Evolutionary conservation across 2,113 vertebrate genomes (phyloP), one percentile per base, ranked within the genome.

Genomic region (Chauna torquata): DNA sequence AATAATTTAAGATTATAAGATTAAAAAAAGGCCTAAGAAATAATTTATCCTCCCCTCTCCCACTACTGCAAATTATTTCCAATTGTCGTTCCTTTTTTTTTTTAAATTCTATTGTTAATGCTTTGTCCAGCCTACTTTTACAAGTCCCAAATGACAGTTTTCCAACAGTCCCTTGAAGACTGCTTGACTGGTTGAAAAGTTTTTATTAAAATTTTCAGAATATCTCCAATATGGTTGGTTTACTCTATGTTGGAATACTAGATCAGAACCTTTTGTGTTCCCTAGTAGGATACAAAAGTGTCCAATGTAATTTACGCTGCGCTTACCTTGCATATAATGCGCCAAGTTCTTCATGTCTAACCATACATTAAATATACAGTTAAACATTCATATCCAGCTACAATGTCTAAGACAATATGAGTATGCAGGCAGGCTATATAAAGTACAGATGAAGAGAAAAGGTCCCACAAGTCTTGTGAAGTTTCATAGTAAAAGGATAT

Each of bases 261-360:
- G 54, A 91, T 68, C 69, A 75, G 90, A 97, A 96, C 45, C 65
- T 89, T 95, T 90, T 88, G 70, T 47, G 83, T 82, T 91, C 91
- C 96, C 83, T 82, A 94, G 79, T 34, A 88, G 68, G 71, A 96
- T 89, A 95, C 90, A 91, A 96, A 97, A 97, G 42, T 47, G 77
- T 93, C 94, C 94, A 92, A 96, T 82, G 93, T 71, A 71, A 97
- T 96, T 97, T 96, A 95, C 93, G 80, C 89, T 92, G 88, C 88
- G 92, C 91, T 89, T 97, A 95, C 75, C 92, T 97, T 79, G 59
- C 86, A 78, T 83, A 90, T 97, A 96, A 94, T 34, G 5, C 78
- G 68, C 44, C 47, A 86, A 81, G 59, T 86, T 59, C 54, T 78
- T 90, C 66, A 52, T 4, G 3, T 83, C 30, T 92, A 68, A 78